Base-by-base conservation (phyloP, 2,113 vertebrate species). In the Pomatostomus ruficeps region DNA sequence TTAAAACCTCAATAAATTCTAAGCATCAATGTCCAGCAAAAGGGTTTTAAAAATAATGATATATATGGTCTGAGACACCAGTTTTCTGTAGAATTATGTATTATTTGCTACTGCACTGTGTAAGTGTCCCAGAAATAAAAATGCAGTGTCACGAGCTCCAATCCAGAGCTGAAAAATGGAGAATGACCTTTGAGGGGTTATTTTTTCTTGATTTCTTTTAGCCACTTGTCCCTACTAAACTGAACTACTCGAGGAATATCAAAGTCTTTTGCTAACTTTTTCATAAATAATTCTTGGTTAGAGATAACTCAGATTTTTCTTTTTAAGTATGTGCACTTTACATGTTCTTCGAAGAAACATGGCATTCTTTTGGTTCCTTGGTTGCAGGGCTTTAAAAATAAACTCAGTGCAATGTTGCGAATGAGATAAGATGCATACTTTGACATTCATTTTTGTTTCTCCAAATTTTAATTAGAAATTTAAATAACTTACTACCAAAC, bases 321-420 rank as follows among this genome's bases (percentile, higher is more conserved):
- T 63, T 81, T 67, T 46, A 88, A 92, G 63, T 87, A 67, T 36
- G 40, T 90, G 59, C 89, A 67, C 75, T 95, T 94, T 77, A 54
- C 12, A 3, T 91, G 88, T 73, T 14, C n/a, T 91, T 88, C 5
- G 0, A 88, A 40, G 51, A 85, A 93, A 89, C 75, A 77, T 95
- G 91, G 75, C 79, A 91, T 89, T 97, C 89, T 94, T 92, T 71
- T 77, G 59, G 55, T 95, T 97, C 68, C 88, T 85, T 88, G 78
- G 76, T 88, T 95, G 78, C 59, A 90, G 86, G 55, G 48, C 74
- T 96, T 96, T 83, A 96, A 92, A 96, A 96, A 94, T 86, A 97
- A 96, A 88, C 63, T 68, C 63, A 29, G 71, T 63, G 82, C 85
- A 94, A 88, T 58, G 67, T 31, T 94, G 75, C 87, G 91, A 88